Conservation (phyloP, 2,888 invertebrate genomes). For the Tachina fera region DNA sequence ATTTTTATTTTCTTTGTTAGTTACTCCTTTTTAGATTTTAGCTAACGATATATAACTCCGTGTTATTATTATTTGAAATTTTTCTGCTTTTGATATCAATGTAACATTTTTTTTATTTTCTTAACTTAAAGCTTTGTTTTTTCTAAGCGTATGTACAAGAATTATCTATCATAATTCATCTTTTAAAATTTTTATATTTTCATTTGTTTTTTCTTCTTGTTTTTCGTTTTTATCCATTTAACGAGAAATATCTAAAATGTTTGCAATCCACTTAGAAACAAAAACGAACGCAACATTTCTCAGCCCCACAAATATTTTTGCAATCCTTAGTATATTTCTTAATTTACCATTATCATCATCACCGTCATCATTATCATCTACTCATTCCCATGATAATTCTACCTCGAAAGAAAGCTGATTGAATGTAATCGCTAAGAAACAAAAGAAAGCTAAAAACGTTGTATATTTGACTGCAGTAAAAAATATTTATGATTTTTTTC, state of each 20-base stretch:
- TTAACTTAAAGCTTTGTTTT: no score
- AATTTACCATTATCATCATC: background rate
- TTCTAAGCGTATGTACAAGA: background rate
- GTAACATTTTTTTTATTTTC: no score
- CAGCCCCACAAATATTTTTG: background rate
- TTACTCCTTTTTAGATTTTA: no score
- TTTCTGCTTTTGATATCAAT: no score
- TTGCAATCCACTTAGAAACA: conserved; percentile 31
- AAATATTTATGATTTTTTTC: conserved; percentile 29
- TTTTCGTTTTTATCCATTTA: background rate
- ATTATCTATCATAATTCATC: conserved; percentile 39
- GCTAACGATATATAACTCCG: no score
- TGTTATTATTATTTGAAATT: no score
- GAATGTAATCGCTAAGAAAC: conserved; percentile 4
- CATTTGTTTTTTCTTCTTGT: background rate
- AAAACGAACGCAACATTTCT: conserved; percentile 16
- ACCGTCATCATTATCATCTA: background rate
- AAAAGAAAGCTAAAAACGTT: background rate
- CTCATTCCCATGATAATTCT: background rate
- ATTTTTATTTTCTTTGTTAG: no score
- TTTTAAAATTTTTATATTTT: background rate
- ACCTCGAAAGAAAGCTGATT: background rate
- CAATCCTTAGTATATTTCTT: background rate
- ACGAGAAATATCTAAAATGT: conserved; percentile 9
- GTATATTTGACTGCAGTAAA: background rate